These are phyloP conservation scores for Crotalus helleri DNA, from an alignment of 2,113 vertebrate genomes.

Conservation along the genomic window DNA sequence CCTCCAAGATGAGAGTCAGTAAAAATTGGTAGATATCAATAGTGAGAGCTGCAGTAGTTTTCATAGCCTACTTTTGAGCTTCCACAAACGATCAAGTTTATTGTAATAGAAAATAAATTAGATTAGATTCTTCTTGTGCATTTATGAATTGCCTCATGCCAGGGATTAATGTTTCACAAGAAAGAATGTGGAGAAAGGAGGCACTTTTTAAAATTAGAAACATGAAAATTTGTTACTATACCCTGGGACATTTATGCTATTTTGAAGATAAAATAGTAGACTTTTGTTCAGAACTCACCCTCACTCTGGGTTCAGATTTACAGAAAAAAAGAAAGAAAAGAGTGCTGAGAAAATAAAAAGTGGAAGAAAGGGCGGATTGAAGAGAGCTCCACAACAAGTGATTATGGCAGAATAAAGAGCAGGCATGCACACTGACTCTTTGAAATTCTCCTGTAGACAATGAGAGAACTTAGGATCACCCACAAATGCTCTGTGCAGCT, in stretches of 20 bases:
- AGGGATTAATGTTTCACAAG: constrained; percentile 38
- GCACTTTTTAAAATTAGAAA: constrained; percentile 24
- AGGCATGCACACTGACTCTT: not conserved
- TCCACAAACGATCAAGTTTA: not conserved
- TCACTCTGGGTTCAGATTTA: not conserved
- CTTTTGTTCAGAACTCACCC: not conserved
- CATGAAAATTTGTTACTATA: not conserved
- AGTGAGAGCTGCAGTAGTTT: not conserved
- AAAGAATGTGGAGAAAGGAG: constrained; percentile 20
- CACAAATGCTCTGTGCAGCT: not conserved
- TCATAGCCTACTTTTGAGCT: not conserved
- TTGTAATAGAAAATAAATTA: not conserved
- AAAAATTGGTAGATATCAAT: not conserved
- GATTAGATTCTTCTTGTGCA: not conserved
- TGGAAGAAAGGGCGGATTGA: not conserved
- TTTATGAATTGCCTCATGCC: constrained; percentile 24
- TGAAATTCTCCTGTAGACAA: not conserved
- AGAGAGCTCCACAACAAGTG: not conserved
- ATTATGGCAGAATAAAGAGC: not conserved
- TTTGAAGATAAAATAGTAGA: not conserved
- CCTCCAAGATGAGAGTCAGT: not conserved
- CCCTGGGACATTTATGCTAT: not conserved
- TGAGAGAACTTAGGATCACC: not conserved
- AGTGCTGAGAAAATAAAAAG: not conserved
- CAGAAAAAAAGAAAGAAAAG: not conserved